These are phyloP conservation scores for Torymus aiolomorphi DNA, from an alignment of 2,888 invertebrate species.

Conservation along the genomic window DNA sequence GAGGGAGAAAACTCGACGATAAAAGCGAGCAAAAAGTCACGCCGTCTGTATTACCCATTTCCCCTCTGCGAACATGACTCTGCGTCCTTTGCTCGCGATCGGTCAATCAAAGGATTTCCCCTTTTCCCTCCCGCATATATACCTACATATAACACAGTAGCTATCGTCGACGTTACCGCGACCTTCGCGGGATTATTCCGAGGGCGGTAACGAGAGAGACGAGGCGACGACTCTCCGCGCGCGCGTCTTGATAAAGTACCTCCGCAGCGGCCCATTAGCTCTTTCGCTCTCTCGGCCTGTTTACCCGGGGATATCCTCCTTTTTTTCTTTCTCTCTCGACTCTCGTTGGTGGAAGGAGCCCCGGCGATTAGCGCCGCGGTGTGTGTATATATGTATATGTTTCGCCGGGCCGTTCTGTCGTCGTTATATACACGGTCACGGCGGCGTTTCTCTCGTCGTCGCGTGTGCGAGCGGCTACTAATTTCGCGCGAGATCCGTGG, in stretches of 20 bases:
- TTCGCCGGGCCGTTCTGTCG: too few species aligned
- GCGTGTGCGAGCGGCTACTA: slow-evolving; percentile 7
- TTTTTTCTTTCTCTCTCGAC: slow-evolving; percentile 5
- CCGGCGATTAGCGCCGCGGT: slow-evolving; percentile 35
- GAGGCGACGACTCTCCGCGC: neutral
- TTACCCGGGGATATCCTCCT: slow-evolving; percentile 26
- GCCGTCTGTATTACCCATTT: too few species aligned
- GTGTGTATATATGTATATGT: too few species aligned
- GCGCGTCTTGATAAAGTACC: slow-evolving; percentile 46
- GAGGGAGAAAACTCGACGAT: neutral
- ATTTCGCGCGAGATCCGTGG: slow-evolving; percentile 19
- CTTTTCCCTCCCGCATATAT: neutral
- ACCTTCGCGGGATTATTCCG: slow-evolving; percentile 25
- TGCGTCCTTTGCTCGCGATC: slow-evolving; percentile 3
- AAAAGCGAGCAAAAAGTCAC: too few species aligned
- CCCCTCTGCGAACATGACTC: neutral
- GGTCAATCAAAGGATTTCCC: neutral
- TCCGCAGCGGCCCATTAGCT: slow-evolving; percentile 39
- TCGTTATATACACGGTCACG: too few species aligned
- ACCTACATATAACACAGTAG: neutral
- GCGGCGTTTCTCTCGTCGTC: neutral
- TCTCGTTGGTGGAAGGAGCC: neutral
- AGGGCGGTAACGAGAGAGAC: slow-evolving; percentile 49
- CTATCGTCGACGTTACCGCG: neutral
- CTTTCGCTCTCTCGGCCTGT: slow-evolving; percentile 28